Evolutionary conservation across 1,140 invertebrate genomes (phyloP).

Genomic region (Contarinia nasturtii): DNA sequence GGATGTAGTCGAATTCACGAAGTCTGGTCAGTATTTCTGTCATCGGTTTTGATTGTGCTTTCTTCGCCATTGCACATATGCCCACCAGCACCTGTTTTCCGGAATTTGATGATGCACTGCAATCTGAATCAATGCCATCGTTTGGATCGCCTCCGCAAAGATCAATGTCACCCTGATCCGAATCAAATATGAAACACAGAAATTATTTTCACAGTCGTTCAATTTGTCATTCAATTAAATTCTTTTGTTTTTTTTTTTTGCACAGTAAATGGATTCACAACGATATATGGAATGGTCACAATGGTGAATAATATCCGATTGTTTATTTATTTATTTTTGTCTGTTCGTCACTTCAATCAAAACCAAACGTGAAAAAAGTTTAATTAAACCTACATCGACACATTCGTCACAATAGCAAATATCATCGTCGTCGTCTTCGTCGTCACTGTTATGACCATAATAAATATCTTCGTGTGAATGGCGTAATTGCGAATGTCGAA

Average conservation of each 20-base stretch:
- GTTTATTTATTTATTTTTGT: no score
- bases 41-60: conserved; percentile 97
- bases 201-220: no score
- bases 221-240: no score
- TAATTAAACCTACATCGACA: conserved; percentile 31
- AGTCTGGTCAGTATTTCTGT: conserved; percentile 88
- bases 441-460: conserved; percentile 4
- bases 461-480: background rate
- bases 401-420: conserved; percentile 55
- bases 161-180: conserved; percentile 49
- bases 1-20: conserved; percentile 91
- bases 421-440: conserved; percentile 25
- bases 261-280: background rate
- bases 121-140: conserved; percentile 36
- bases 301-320: no score
- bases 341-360: background rate
- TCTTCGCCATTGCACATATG: conserved; percentile 97
- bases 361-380: conserved; percentile 6
- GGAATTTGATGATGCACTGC: conserved; percentile 22
- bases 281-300: background rate
- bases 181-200: background rate
- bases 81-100: conserved; percentile 69
- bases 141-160: conserved; percentile 32
- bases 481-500: conserved; percentile 31
- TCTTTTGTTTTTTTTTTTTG: background rate